Conservation (phyloP, 2,888 invertebrate species). For the Troglohyphantes excavatus region DNA sequence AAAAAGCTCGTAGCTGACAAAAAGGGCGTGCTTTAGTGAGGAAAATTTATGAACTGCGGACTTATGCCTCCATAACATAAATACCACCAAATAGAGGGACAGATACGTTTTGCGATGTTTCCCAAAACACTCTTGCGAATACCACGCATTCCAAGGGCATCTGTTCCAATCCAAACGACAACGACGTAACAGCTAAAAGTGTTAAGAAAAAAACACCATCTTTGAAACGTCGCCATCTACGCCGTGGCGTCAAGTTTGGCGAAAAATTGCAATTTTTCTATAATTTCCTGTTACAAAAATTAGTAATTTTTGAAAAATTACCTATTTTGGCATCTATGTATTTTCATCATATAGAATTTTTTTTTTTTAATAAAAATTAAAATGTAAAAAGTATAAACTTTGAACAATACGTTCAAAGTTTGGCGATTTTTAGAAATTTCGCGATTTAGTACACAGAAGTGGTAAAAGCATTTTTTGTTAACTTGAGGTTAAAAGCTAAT, state of each 20-base stretch:
- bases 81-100: slow-evolving; percentile 25
- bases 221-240: background rate
- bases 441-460: too few species aligned
- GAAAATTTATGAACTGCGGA: slow-evolving; percentile 62
- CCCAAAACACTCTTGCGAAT: slow-evolving; percentile 46
- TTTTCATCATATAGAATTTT: too few species aligned
- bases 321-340: too few species aligned
- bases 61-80: slow-evolving; percentile 55
- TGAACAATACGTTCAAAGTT: too few species aligned
- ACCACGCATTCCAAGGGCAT: slow-evolving; percentile 43
- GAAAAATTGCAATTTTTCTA: too few species aligned
- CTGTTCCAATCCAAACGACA: slow-evolving; percentile 46
- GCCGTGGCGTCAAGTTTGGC: background rate
- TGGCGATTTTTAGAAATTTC: too few species aligned
- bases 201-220: slow-evolving; percentile 6
- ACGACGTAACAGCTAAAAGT: slow-evolving; percentile 32
- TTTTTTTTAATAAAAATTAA: too few species aligned
- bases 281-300: too few species aligned
- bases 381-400: too few species aligned
- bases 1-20: slow-evolving; percentile 32
- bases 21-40: slow-evolving; percentile 19
- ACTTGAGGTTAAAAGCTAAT: too few species aligned
- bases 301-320: too few species aligned
- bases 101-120: slow-evolving; percentile 23
- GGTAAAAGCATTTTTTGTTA: too few species aligned